Conservation (phyloP, 2,888 invertebrate species). For the Stegana nigrithorax region DNA sequence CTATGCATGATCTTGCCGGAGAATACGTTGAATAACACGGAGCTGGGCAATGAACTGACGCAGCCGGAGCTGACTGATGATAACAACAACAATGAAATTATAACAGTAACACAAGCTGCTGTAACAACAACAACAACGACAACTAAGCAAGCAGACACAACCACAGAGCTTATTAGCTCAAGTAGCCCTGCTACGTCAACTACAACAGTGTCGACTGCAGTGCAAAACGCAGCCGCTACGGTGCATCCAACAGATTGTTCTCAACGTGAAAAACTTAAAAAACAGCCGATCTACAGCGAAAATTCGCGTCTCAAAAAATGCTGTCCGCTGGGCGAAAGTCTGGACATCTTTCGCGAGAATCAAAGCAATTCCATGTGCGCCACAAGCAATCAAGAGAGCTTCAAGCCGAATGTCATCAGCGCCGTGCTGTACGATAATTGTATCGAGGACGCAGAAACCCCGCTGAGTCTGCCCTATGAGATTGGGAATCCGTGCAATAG, state of each 20-base stretch:
- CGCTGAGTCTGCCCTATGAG: constrained; percentile 49
- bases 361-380: constrained; percentile 53
- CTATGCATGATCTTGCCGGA: too few species aligned
- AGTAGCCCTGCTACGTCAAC: too few species aligned
- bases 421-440: constrained; percentile 65
- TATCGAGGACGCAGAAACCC: constrained; percentile 64
- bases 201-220: neutral
- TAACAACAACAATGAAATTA: neutral
- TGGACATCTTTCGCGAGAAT: constrained; percentile 52
- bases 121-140: neutral
- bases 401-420: constrained; percentile 52
- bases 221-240: neutral
- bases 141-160: neutral
- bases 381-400: constrained; percentile 31
- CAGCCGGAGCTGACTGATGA: neutral
- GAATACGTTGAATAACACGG: neutral
- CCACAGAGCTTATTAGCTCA: too few species aligned
- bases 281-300: constrained; percentile 48
- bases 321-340: constrained; percentile 63
- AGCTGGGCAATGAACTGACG: neutral
- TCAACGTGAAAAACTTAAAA: constrained; percentile 50
- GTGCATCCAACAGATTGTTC: constrained; percentile 52
- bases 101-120: neutral
- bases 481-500: constrained; percentile 66
- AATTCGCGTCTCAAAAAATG: constrained; percentile 69